Conservation (phyloP, 2,888 invertebrate species). For the Parnassius glacialis region DNA sequence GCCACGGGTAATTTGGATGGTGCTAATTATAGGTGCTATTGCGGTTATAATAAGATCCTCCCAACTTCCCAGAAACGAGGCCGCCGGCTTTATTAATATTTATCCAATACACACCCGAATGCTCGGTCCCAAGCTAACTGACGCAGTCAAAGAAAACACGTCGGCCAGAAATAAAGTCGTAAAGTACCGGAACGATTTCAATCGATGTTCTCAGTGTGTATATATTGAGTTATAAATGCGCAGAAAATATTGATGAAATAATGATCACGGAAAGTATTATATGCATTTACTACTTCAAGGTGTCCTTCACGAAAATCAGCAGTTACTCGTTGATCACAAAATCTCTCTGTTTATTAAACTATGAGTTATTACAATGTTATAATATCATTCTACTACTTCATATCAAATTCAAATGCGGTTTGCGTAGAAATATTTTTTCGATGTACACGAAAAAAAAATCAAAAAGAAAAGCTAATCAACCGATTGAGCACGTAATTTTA, state of each 20-base stretch:
- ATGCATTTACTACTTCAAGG: constrained; percentile 43
- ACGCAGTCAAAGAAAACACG: constrained; percentile 79
- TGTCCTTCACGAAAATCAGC: constrained; percentile 41
- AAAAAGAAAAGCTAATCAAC: constrained; percentile 29
- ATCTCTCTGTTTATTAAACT: no score
- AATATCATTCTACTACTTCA: background rate
- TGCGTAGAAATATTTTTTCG: background rate
- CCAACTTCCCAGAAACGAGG: constrained; percentile 80
- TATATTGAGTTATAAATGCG: constrained; percentile 64
- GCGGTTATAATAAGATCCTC: constrained; percentile 81
- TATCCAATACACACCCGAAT: constrained; percentile 75
- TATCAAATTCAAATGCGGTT: no score
- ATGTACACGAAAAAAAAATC: constrained; percentile 17
- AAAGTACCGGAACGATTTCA: constrained; percentile 76
- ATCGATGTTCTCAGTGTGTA: constrained; percentile 73
- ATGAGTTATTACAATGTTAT: background rate
- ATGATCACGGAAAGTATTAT: constrained; percentile 56
- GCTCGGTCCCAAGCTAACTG: constrained; percentile 72
- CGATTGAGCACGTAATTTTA: constrained; percentile 45
- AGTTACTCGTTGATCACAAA: background rate
- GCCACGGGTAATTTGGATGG: constrained; percentile 74
- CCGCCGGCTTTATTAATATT: constrained; percentile 80
- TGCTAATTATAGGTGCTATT: constrained; percentile 80
- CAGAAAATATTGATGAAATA: constrained; percentile 62
- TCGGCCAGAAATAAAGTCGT: constrained; percentile 78